Evolutionary conservation across 2,888 invertebrate genomes (phyloP), one percentile per base, ranked within the genome.

Genomic region (Ernsta delagoae): DNA sequence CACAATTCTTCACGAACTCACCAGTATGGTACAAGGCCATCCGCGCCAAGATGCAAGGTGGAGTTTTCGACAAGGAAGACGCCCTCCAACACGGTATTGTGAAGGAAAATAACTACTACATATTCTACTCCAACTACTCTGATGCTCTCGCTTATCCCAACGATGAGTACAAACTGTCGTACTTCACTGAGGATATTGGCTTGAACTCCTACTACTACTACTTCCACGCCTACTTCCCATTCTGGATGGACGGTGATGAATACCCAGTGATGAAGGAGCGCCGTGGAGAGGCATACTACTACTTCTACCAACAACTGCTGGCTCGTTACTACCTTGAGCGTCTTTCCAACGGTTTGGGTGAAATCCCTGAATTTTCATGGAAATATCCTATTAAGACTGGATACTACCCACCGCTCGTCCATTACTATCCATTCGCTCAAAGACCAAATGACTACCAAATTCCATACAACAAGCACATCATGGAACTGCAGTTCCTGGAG

Each of bases 261-360:
- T 92, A 90, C 70, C 88, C 87, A 73, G 66, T 87, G 53, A 73
- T 41, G 41, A 41, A 41, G 41, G 41, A 41, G 41, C 93, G 94
- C 79, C 94, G 95, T 72, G 96, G 96, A 71, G 95, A 96, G 84
- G 83, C 94, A 48, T 96, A 95, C 90, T 95, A 95, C 83, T 95
- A 93, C 89, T 90, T 94, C 80, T 95, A 96, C 80, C 95, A 96
- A 78, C 96, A 96, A 83, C 79, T 96, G 11, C 80, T 96, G 77
- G 95, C 96, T 71, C 95, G 96, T 79, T 96, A 96, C 91, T 95
- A 95, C 78, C 84, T 96, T 79, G 96, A 96, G 79, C 95, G 96
- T 84, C 86, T 96, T 67, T 93, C 95, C 43, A 95, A 96, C 75
- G 95, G 94, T 24, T 78, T 96, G 71, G 95, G 95, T 11, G 94